A percentile compares a stretch with the other conserved stretches of the same genome.
These are phyloP conservation scores for Sogatella furcifera DNA, from an alignment of 1,140 invertebrate genomes.

Conservation along the genomic window DNA sequence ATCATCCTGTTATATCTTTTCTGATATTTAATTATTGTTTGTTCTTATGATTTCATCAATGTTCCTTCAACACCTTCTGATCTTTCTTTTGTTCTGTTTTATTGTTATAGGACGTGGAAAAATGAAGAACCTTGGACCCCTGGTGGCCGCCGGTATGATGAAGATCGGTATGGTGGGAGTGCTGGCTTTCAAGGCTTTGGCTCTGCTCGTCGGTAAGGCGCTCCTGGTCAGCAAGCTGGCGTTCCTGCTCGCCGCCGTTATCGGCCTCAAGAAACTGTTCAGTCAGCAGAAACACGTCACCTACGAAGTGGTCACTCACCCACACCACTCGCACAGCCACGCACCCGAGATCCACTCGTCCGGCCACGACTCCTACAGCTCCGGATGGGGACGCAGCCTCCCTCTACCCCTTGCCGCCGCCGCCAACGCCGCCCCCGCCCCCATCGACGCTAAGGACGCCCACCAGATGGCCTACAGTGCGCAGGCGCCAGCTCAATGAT, in stretches of 20 bases:
- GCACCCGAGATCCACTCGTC: constrained; percentile 37
- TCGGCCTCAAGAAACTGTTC: constrained; percentile 71
- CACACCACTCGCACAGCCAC: constrained; percentile 36
- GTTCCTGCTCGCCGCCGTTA: constrained; percentile 60
- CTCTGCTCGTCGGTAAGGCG: constrained; percentile 71
- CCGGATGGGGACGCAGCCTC: constrained; percentile 46
- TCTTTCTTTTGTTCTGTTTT: too few species aligned
- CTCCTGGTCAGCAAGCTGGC: constrained; percentile 72
- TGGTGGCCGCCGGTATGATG: constrained; percentile 61
- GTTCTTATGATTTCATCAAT: too few species aligned
- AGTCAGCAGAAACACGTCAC: constrained; percentile 60
- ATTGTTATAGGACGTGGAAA: constrained; percentile 45
- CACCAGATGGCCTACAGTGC: constrained; percentile 53
- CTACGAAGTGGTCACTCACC: constrained; percentile 58
- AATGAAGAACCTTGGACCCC: constrained; percentile 63
- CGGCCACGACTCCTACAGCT: constrained; percentile 27
- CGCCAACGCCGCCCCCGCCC: constrained; percentile 29
- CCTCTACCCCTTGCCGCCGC: constrained; percentile 33
- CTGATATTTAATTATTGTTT: too few species aligned
- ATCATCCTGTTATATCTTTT: too few species aligned
- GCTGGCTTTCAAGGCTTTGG: constrained; percentile 64
- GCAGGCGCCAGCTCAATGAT: constrained; percentile 31
- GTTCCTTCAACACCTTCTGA: too few species aligned
- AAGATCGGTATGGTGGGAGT: constrained; percentile 69
- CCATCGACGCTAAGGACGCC: constrained; percentile 34